Percentiles rank a stretch among this genome's conserved stretches.
phyloP scores from a whole-genome alignment of 2,888 invertebrate genomes.

The Melanargia galathea region DNA sequence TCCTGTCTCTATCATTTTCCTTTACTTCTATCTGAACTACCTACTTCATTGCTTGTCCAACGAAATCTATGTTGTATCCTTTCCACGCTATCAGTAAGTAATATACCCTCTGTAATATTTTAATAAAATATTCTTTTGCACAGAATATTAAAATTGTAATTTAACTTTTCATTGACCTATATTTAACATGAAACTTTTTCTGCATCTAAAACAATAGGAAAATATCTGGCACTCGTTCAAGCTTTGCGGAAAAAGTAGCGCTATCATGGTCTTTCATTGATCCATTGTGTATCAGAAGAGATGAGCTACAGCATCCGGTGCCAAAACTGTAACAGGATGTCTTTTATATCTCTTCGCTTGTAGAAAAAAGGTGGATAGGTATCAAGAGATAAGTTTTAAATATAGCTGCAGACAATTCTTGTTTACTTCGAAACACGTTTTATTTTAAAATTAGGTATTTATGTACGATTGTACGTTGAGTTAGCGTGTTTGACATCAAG shows the following conservation, averaged over 20 bases:
- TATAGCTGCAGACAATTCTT: neutral
- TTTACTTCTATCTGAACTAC: too few relatives aligned
- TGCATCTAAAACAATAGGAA: constrained; percentile 26
- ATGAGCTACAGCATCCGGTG: constrained; percentile 34
- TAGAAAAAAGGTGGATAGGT: constrained; percentile 19
- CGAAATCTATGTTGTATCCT: too few relatives aligned
- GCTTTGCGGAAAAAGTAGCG: constrained; percentile 28
- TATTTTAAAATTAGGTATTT: too few relatives aligned
- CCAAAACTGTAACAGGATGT: constrained; percentile 33
- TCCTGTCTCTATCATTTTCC: too few relatives aligned
- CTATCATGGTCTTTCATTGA: constrained; percentile 30
- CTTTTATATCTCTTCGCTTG: constrained; percentile 28
- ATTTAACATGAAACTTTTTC: constrained; percentile 6
- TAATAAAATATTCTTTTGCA: too few relatives aligned
- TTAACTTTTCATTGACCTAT: neutral
- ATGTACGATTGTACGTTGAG: too few relatives aligned
- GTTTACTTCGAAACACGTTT: neutral
- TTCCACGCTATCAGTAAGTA: too few relatives aligned
- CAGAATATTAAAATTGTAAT: neutral
- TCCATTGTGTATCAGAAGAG: constrained; percentile 38
- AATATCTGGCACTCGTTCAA: constrained; percentile 32
- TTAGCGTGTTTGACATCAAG: too few relatives aligned
- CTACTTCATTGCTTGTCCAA: too few relatives aligned
- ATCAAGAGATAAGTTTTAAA: constrained; percentile 9
- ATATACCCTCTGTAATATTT: too few relatives aligned